Evolutionary conservation across 2,797 vertebrate species (phyloP), one percentile per base, ranked within the genome.

Genomic region (Anguilla anguilla): DNA sequence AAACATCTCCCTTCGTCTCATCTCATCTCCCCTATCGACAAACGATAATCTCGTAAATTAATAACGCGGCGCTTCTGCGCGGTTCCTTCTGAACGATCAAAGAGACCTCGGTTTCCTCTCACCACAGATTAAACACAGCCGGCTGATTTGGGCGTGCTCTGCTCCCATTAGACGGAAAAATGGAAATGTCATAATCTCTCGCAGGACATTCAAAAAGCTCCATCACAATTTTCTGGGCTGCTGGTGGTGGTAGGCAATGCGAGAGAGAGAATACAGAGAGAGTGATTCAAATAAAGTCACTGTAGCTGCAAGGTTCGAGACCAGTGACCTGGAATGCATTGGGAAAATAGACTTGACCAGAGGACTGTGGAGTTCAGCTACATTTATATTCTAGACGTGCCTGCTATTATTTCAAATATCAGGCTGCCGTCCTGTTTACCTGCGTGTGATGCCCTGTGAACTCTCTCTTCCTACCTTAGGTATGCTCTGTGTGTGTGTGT

Each of bases 1-100:
- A 84, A 85, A 85, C 83, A 31, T 19, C 82, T 61, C 53, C 83
- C 77, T 85, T 88, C 31, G 72, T 39, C 87, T 28, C 35, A 6
- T 51, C 64, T 74, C 43, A 49, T 55, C 51, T 59, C n/a, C 83
- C 53, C 61, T 49, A n/a, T 17, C 87, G 22, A 49, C 2, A 87
- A 85, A 88, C 31, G 84, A 61, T 79, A 79, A 59, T 69, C 31
- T 49, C 57, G 13, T 57, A 85, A 88, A 85, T 88, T 28, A 88
- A 88, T 49, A 88, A 88, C 77, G 31, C 51, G 15, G 57, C 13
- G 28, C 82, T 51, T 59, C 67, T 77, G 35, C 5, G 43, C 53
- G 77, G 17, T 77, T 69, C 43, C 11, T 61, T 28, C 25, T 17
- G n/a, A 35, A 13, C 10, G 39, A 88, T 85, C 31, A n/a, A 46